These are phyloP conservation scores for Scaptodrosophila latifasciaeformis DNA, from an alignment of 2,888 invertebrate species.

Conservation along the genomic window DNA sequence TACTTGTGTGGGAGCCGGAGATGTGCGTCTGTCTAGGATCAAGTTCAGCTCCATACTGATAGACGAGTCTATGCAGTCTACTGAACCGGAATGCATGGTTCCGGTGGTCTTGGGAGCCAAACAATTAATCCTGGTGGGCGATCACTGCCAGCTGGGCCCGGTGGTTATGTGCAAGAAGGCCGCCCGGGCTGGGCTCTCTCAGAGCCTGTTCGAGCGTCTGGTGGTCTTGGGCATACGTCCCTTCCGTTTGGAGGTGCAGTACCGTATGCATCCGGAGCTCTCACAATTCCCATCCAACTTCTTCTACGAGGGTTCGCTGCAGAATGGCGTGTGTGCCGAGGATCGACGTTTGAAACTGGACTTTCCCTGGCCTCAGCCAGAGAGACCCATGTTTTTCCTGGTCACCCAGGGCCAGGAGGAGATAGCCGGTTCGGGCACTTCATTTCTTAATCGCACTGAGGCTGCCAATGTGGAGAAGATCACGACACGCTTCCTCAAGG, in stretches of 20 bases:
- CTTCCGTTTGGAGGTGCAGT: conserved; percentile 97
- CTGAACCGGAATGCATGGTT: conserved; percentile 99
- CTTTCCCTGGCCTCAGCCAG: conserved; percentile 97
- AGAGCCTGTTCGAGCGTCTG: conserved; percentile 96
- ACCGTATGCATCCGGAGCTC: conserved; percentile 99
- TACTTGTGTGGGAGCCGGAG: conserved; percentile 99
- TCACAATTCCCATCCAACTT: conserved; percentile 99
- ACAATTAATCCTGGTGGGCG: conserved; percentile 97
- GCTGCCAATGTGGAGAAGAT: conserved; percentile 99
- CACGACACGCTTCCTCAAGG: conserved; percentile 93
- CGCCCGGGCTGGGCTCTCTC: conserved; percentile 95
- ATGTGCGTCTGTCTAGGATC: conserved; percentile 92
- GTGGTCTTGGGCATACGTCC: conserved; percentile 98
- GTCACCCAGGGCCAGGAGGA: conserved; percentile 99
- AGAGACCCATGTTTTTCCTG: conserved; percentile 99
- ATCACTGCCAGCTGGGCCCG: conserved; percentile 99
- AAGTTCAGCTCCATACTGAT: conserved; percentile 97
- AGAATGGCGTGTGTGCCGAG: conserved; percentile 98
- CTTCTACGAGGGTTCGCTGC: conserved; percentile 98
- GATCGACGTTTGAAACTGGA: conserved; percentile 95
- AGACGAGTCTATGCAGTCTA: conserved; percentile 98
- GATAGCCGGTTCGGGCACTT: conserved; percentile 98
- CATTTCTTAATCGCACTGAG: conserved; percentile 98
- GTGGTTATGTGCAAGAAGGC: conserved; percentile 99
- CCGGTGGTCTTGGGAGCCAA: conserved; percentile 98